Conservation (phyloP, 2,797 vertebrate species). For the Huso huso region DNA sequence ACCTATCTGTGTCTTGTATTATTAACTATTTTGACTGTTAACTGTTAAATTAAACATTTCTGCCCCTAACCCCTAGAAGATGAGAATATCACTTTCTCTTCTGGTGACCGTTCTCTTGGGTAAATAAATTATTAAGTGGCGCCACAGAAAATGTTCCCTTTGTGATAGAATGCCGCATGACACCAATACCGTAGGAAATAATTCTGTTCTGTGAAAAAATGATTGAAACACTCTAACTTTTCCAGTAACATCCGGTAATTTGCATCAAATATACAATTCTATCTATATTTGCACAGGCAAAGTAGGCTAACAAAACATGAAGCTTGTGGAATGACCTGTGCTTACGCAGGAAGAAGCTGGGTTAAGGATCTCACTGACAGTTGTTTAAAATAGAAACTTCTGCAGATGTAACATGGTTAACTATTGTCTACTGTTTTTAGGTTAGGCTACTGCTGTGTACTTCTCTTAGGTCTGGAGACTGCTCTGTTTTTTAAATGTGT, state of each 20-base stretch:
- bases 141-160: not conserved
- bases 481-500: not conserved
- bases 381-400: not conserved
- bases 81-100: not conserved
- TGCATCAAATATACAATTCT: too few relatives aligned
- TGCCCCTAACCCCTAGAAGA: not conserved
- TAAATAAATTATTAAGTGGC: not conserved
- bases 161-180: not conserved
- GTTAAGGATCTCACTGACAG: slow-evolving; percentile 2
- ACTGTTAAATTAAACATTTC: not conserved
- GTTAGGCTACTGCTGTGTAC: not conserved
- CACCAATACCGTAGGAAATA: not conserved
- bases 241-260: too few relatives aligned
- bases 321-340: too few relatives aligned
- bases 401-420: not conserved
- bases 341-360: not conserved
- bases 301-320: too few relatives aligned
- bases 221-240: too few relatives aligned
- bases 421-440: not conserved
- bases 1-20: too few relatives aligned
- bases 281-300: too few relatives aligned
- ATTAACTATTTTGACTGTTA: not conserved
- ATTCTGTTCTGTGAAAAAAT: not conserved
- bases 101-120: not conserved
- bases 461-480: not conserved